Base-by-base conservation (phyloP, 2,797 vertebrate species). In the Petrocephalus schoutedeni region DNA sequence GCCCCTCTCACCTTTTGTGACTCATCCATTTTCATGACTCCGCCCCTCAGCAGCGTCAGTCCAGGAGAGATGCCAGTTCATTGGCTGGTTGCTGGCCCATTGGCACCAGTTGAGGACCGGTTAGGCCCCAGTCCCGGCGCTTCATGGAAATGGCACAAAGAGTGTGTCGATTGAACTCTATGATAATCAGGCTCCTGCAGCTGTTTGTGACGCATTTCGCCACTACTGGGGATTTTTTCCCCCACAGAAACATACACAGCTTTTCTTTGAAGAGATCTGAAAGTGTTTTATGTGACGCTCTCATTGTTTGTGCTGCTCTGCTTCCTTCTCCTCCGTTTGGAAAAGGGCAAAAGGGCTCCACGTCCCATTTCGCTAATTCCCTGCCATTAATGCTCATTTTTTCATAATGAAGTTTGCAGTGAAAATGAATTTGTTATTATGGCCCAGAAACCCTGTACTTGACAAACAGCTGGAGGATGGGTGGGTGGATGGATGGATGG, bases 81-180 rank as follows among this genome's bases (percentile, higher is more conserved):
- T 92, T 91, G 90, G 89, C 89, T 91, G 88, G 87, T 88, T 86
- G 88, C 90, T 91, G 91, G 90, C 45, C 77, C 41, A 83, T 8
- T 23, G n/a, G 45, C 77, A 21, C 41, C n/a, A 19, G 71, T 92
- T 91, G 90, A 90, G 90, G 94, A 95, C 95, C 92, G 94, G 93
- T 94, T 93, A 95, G 93, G 93, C 92, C 95, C 94, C 95, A 93
- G 92, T 89, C 53, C 6, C 85, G 91, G 92, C 93, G 92, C 92
- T 93, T 91, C 87, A 89, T 89, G 91, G 89, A 92, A 93, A 93
- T 89, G 91, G 89, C 90, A 83, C 87, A 41, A 9, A 2, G 86
- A 89, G 51, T 45, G 9, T 54, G 58, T 58, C 21, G 4, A 28
- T 57, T 21, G 28, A 85, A 23, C 49, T 23, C 80, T 12, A 54